Evolutionary conservation across 35 echinoderm and acorn worm genomes (phyloP).

Genomic region (Ophiothrix spiculata): DNA sequence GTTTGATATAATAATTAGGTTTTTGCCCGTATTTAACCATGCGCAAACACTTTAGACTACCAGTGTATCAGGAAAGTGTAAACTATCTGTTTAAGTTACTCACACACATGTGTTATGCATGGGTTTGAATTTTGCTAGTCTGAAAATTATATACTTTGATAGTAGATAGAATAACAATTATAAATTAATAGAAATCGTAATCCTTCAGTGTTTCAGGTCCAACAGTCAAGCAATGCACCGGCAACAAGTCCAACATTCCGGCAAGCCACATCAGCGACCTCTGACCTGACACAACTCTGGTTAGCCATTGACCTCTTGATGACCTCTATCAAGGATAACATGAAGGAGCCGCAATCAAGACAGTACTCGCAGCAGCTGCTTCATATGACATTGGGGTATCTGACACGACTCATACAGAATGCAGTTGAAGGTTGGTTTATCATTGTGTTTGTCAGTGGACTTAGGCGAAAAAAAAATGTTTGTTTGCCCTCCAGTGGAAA

Average conservation of each 20-base stretch:
- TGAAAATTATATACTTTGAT: not conserved
- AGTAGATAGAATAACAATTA: not conserved
- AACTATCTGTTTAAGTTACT: not conserved
- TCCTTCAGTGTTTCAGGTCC: slow-evolving; percentile 28
- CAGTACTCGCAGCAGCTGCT: slow-evolving; percentile 81
- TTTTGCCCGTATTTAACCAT: not conserved
- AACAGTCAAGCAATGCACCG: not conserved
- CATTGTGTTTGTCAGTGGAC: too few relatives aligned
- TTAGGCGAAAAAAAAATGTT: too few relatives aligned
- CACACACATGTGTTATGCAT: not conserved
- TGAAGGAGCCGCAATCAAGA: slow-evolving; percentile 66
- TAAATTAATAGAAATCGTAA: not conserved
- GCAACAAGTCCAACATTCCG: not conserved
- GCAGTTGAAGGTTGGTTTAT: slow-evolving; percentile 38
- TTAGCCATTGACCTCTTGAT: slow-evolving; percentile 68
- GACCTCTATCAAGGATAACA: slow-evolving; percentile 51
- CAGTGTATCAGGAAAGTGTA: not conserved
- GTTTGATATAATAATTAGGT: too few relatives aligned
- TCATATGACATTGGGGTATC: slow-evolving; percentile 65
- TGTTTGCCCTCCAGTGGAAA: too few relatives aligned
- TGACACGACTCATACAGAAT: slow-evolving; percentile 77
- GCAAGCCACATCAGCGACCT: not conserved
- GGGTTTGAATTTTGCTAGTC: not conserved
- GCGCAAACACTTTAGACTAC: not conserved
- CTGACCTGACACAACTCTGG: slow-evolving; percentile 67